Evolutionary conservation across 2,888 invertebrate genomes (phyloP).

Genomic region (Epirrhoe alternata): DNA sequence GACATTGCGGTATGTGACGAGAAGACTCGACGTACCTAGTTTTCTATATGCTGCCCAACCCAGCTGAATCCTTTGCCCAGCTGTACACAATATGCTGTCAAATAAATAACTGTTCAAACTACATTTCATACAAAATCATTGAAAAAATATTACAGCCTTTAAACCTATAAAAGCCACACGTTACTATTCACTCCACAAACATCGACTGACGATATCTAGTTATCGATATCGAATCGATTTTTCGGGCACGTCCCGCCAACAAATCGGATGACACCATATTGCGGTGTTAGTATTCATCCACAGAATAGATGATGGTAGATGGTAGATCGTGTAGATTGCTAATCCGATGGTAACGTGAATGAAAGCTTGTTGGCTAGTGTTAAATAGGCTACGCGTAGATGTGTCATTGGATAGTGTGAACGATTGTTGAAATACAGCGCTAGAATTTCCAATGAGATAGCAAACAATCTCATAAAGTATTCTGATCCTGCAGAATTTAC

Average conservation of each 20-base stretch:
- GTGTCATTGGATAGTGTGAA: no score
- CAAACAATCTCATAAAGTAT: no score
- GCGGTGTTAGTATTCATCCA: slow-evolving; percentile 24
- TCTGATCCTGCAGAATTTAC: no score
- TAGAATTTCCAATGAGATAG: no score
- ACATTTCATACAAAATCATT: neutral
- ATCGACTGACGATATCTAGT: slow-evolving; percentile 48
- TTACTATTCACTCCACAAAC: slow-evolving; percentile 33
- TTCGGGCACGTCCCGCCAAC: slow-evolving; percentile 49
- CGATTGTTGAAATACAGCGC: no score
- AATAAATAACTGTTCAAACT: neutral
- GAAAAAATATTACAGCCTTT: slow-evolving; percentile 6
- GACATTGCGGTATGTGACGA: no score
- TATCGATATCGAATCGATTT: slow-evolving; percentile 52
- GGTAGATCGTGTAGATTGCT: slow-evolving; percentile 2
- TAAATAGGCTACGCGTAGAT: neutral
- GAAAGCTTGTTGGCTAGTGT: no score
- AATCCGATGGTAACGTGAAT: neutral
- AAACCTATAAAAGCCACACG: slow-evolving; percentile 25
- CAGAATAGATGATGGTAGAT: slow-evolving; percentile 11
- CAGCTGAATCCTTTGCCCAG: no score
- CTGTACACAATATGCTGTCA: no score
- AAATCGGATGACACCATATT: slow-evolving; percentile 53
- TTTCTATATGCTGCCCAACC: no score
- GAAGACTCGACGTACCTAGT: no score